These are phyloP conservation scores for Euleptes europaea DNA, from an alignment of 2,113 vertebrate genomes.

Conservation along the genomic window DNA sequence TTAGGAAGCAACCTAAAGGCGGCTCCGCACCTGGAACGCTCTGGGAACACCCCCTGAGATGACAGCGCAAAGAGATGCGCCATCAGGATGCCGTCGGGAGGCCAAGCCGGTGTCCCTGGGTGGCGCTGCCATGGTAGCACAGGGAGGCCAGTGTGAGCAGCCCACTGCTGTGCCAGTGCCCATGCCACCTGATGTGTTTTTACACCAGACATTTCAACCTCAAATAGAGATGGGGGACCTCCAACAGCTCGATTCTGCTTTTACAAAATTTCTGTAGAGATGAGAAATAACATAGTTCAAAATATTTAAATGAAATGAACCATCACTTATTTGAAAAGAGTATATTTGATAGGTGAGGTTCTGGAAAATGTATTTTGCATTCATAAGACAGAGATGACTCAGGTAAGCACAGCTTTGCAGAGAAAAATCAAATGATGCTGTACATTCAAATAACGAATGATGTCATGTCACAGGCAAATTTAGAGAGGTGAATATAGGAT, in stretches of 20 bases:
- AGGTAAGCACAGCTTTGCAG: slow-evolving; percentile 5
- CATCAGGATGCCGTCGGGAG: too few species aligned
- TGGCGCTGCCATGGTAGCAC: too few species aligned
- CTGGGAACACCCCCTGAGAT: too few species aligned
- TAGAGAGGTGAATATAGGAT: slow-evolving; percentile 17
- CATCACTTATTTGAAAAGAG: slow-evolving; percentile 3
- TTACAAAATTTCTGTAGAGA: background rate
- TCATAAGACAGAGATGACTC: background rate
- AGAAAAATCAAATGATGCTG: background rate
- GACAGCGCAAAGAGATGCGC: too few species aligned
- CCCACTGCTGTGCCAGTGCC: too few species aligned
- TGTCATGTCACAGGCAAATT: background rate
- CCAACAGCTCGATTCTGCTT: background rate
- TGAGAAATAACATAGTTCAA: background rate
- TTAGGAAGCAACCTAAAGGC: too few species aligned
- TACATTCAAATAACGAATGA: background rate
- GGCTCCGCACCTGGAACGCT: too few species aligned
- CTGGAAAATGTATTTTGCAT: background rate
- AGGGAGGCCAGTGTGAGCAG: too few species aligned
- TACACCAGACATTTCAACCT: background rate
- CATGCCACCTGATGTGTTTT: slow-evolving; percentile 8
- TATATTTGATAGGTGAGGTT: background rate
- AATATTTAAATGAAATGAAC: slow-evolving; percentile 12
- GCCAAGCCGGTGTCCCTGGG: too few species aligned
- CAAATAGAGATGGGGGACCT: background rate